A percentile compares a stretch with the other conserved stretches of the same genome.
Conservation (phyloP, 2,797 vertebrate species). For the Microctenopoma lineatum region DNA sequence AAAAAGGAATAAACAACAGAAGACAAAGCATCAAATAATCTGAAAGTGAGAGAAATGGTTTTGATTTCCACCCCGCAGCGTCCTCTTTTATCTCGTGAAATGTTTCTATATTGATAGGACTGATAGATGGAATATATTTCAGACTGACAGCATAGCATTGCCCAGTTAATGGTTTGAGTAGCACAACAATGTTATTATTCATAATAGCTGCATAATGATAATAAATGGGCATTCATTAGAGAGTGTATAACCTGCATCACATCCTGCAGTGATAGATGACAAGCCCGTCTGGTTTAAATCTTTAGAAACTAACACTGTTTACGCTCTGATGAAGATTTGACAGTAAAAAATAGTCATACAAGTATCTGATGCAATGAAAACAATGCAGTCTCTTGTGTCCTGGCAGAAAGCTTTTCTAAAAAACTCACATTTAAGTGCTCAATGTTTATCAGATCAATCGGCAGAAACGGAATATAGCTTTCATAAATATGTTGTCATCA, state of each 20-base stretch:
- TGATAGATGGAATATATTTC: conserved; percentile 33
- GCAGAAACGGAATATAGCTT: no score
- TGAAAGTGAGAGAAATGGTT: conserved; percentile 10
- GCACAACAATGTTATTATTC: conserved; percentile 47
- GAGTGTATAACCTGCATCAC: conserved; percentile 14
- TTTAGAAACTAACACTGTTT: background rate
- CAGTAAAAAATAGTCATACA: background rate
- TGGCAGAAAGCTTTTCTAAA: background rate
- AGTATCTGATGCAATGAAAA: background rate
- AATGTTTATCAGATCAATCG: no score
- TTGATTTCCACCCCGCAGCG: background rate
- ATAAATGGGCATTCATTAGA: conserved; percentile 45
- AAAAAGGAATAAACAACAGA: background rate
- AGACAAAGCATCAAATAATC: background rate
- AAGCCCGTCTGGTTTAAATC: conserved; percentile 6
- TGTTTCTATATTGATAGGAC: conserved; percentile 27
- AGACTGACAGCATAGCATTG: conserved; percentile 32
- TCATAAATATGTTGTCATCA: no score
- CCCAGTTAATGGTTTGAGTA: conserved; percentile 42
- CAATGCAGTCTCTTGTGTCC: background rate
- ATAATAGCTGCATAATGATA: conserved; percentile 46
- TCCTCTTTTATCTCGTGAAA: conserved; percentile 22
- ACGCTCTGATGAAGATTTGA: background rate
- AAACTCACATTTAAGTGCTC: background rate
- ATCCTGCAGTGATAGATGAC: conserved; percentile 24